These are phyloP conservation scores for Bryconaethiops microstoma DNA, from an alignment of 2,797 vertebrate genomes.

Conservation along the genomic window DNA sequence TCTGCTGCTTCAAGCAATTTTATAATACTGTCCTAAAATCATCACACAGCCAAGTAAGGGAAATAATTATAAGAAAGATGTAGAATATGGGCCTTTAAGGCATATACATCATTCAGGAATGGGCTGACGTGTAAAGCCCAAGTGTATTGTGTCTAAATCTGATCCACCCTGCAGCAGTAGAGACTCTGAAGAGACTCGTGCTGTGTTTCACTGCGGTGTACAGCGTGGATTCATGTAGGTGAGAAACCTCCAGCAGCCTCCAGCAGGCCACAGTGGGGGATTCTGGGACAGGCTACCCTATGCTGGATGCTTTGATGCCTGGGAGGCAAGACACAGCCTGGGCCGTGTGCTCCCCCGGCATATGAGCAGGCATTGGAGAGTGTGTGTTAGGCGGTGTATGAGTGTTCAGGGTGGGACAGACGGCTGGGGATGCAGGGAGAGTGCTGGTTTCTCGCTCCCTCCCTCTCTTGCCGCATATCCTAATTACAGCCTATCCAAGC, in stretches of 20 bases:
- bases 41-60: not conserved
- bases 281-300: conserved; percentile 39
- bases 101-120: conserved; percentile 51
- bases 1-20: not conserved
- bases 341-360: conserved; percentile 42
- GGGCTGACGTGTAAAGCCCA: conserved; percentile 41
- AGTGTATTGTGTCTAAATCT: conserved; percentile 35
- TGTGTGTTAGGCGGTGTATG: conserved; percentile 26
- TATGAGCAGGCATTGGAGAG: conserved; percentile 51
- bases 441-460: conserved; percentile 36
- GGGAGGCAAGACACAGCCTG: conserved; percentile 35
- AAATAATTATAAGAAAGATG: not conserved
- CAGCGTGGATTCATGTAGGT: conserved; percentile 32
- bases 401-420: conserved; percentile 64
- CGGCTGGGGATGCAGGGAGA: conserved; percentile 59
- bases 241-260: conserved; percentile 36
- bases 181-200: conserved; percentile 24
- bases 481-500: conserved; percentile 58
- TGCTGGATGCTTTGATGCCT: conserved; percentile 39
- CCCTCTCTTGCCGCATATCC: conserved; percentile 15
- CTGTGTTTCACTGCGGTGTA: not conserved
- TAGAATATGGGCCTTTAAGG: conserved; percentile 9
- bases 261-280: conserved; percentile 22
- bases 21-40: not conserved
- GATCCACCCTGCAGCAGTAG: conserved; percentile 44